Conservation (phyloP, 2,797 vertebrate species). For the Onychomys leucogaster region DNA sequence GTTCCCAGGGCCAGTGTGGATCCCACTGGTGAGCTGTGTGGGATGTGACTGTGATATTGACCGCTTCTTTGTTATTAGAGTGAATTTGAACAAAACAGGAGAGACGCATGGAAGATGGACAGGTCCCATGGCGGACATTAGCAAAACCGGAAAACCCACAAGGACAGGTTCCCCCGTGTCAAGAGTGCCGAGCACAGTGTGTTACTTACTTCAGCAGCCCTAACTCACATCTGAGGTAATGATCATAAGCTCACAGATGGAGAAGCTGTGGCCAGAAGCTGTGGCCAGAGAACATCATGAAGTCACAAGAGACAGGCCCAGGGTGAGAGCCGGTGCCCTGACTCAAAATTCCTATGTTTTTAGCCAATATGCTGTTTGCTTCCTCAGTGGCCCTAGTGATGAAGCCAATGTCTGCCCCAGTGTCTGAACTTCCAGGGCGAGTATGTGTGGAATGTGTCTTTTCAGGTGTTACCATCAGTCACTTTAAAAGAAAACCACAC, state of each 20-base stretch:
- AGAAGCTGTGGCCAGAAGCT: constrained; percentile 6
- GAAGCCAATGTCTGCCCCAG: not conserved
- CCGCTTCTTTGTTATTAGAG: not conserved
- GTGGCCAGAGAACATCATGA: not conserved
- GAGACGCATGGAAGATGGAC: not conserved
- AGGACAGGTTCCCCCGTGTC: not conserved
- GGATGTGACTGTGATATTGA: not conserved
- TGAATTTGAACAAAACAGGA: not conserved
- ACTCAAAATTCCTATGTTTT: not conserved
- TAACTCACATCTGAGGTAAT: not conserved
- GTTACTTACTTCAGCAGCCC: not conserved
- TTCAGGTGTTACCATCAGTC: not conserved
- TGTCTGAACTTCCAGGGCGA: not conserved
- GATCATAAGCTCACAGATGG: not conserved
- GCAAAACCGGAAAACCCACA: not conserved
- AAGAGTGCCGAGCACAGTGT: not conserved
- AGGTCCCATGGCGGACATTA: fast-evolving
- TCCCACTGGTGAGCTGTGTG: not conserved
- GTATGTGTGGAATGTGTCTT: not conserved
- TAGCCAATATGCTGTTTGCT: not conserved
- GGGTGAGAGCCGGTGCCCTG: not conserved
- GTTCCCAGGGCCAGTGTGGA: not conserved
- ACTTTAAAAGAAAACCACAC: not conserved
- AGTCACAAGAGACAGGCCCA: not conserved
- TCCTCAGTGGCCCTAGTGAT: not conserved